phyloP scores from a whole-genome alignment of 2,888 invertebrate genomes.

The Meandrusa payeni region DNA sequence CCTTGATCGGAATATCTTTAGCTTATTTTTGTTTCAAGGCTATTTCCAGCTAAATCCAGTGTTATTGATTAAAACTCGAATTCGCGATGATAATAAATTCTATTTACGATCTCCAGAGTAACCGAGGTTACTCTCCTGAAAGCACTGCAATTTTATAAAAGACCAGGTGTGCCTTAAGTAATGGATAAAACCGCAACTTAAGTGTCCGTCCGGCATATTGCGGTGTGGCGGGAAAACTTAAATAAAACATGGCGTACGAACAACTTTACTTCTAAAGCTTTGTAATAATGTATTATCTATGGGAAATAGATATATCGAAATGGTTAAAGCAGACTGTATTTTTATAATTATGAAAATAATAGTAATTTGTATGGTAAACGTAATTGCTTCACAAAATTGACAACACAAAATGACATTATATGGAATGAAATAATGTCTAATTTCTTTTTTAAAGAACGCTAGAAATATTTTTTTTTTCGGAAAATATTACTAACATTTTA shows the following conservation, averaged over 20 bases:
- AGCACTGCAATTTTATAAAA: conserved; percentile 12
- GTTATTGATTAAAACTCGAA: conserved; percentile 6
- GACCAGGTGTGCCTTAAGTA: conserved; percentile 1
- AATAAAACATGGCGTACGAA: conserved; percentile 7
- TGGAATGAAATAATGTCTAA: too few relatives aligned
- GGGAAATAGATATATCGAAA: too few relatives aligned
- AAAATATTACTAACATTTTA: too few relatives aligned
- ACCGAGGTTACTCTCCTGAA: neutral
- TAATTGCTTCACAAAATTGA: too few relatives aligned
- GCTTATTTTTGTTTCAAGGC: conserved; percentile 9
- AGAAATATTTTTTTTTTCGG: too few relatives aligned
- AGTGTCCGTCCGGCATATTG: conserved; percentile 2
- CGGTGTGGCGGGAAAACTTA: neutral
- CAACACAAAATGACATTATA: too few relatives aligned
- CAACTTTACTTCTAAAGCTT: neutral
- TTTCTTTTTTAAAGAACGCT: too few relatives aligned
- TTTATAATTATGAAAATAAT: too few relatives aligned
- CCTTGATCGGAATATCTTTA: conserved; percentile 10
- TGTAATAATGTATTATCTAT: too few relatives aligned
- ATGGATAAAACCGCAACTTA: conserved; percentile 9
- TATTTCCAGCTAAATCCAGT: conserved; percentile 7
- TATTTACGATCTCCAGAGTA: neutral
- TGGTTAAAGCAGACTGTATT: too few relatives aligned
- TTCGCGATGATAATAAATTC: conserved; percentile 6
- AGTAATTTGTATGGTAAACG: too few relatives aligned